Percentiles rank a stretch among this genome's conserved stretches.
These are phyloP conservation scores for Ptychochromis oligacanthus DNA, from an alignment of 2,113 vertebrate species.

Conservation along the genomic window DNA sequence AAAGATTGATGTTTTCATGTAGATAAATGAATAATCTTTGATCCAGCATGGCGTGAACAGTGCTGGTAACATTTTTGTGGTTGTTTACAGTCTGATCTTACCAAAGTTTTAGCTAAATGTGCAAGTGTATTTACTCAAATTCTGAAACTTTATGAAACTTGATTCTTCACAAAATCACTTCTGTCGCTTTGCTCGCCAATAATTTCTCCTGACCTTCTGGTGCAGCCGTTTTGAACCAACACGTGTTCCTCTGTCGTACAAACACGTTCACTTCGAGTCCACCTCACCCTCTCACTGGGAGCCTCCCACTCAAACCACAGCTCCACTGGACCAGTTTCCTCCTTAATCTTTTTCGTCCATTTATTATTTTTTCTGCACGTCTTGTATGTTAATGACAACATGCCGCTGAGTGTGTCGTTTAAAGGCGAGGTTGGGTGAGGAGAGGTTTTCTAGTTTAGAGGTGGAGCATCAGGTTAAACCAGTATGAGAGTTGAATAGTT, in stretches of 20 bases:
- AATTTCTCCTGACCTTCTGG: neutral
- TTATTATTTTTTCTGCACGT: slow-evolving; percentile 16
- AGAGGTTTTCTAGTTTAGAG: neutral
- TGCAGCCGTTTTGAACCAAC: neutral
- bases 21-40: neutral
- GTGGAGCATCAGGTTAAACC: slow-evolving; percentile 37
- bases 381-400: slow-evolving; percentile 1
- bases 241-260: neutral
- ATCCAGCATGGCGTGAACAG: neutral
- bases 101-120: no score
- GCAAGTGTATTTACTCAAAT: neutral
- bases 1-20: neutral
- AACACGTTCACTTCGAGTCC: neutral
- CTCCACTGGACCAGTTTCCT: slow-evolving; percentile 38
- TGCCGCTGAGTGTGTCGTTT: neutral
- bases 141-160: neutral
- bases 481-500: slow-evolving; percentile 5
- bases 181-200: neutral
- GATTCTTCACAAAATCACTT: neutral
- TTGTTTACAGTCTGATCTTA: no score
- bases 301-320: slow-evolving; percentile 25
- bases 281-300: neutral
- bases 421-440: neutral
- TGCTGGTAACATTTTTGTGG: no score
- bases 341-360: neutral